Conservation (phyloP, 92 coral and sea anemone genomes). For the Desmophyllum pertusum region DNA sequence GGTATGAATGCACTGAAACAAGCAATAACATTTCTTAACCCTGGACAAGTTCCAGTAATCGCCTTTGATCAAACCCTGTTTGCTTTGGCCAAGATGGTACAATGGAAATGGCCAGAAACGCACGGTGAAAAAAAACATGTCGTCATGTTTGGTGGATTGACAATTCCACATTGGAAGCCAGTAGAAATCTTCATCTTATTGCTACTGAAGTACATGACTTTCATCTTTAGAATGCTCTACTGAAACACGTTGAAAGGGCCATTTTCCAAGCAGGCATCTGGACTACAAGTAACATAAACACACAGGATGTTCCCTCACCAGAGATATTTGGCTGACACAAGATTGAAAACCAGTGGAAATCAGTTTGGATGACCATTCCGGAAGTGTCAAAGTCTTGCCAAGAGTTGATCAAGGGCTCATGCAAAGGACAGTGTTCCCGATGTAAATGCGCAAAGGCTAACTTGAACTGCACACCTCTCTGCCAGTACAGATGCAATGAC, state of each 20-base stretch:
- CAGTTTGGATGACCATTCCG: conserved; percentile 49
- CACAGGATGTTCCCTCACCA: conserved; percentile 50
- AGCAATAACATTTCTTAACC: conserved; percentile 52
- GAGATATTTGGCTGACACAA: conserved; percentile 26
- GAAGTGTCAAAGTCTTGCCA: conserved; percentile 41
- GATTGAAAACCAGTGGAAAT: conserved; percentile 22
- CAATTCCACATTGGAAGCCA: conserved; percentile 22
- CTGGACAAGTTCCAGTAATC: conserved; percentile 54
- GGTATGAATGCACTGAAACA: conserved; percentile 53
- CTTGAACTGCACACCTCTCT: conserved; percentile 37
- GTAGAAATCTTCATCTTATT: conserved; percentile 28
- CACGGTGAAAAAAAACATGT: conserved; percentile 46
- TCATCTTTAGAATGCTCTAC: conserved; percentile 24
- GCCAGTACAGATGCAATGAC: conserved; percentile 20
- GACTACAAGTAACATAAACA: conserved; percentile 36
- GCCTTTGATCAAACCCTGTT: too few relatives aligned
- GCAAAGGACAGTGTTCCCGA: conserved; percentile 29
- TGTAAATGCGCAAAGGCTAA: conserved; percentile 38
- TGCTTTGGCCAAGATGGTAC: conserved; percentile 59
- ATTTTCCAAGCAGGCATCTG: conserved; percentile 48
- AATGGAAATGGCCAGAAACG: conserved; percentile 58
- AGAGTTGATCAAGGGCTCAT: conserved; percentile 56
- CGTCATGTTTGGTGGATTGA: conserved; percentile 17
- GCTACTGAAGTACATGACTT: conserved; percentile 29
- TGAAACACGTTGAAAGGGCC: conserved; percentile 33